Conservation (phyloP, 2,888 invertebrate genomes). For the Agelastica alni region DNA sequence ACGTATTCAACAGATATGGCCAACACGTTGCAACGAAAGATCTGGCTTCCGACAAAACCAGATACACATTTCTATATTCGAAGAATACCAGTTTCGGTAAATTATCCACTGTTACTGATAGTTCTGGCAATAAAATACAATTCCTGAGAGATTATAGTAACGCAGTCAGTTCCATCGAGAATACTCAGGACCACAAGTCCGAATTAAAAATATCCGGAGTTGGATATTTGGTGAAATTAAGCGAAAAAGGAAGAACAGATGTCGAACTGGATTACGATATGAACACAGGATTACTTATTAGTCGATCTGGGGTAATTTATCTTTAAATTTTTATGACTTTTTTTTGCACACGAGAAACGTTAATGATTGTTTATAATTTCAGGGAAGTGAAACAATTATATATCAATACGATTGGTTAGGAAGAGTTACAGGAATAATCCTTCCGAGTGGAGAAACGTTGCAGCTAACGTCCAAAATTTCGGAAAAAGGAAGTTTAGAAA, state of each 20-base stretch:
- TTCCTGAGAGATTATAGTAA: conserved; percentile 90
- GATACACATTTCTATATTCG: conserved; percentile 95
- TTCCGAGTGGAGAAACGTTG: conserved; percentile 90
- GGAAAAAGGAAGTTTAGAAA: conserved; percentile 75
- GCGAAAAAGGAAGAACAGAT: conserved; percentile 86
- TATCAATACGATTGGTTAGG: conserved; percentile 92
- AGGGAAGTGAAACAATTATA: conserved; percentile 85
- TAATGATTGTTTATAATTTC: no score
- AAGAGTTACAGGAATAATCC: conserved; percentile 80
- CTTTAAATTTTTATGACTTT: not conserved
- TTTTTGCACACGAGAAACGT: no score
- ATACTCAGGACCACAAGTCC: conserved; percentile 91
- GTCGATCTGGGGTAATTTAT: conserved; percentile 74
- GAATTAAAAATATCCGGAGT: conserved; percentile 91
- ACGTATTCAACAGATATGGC: conserved; percentile 68
- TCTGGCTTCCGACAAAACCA: conserved; percentile 89
- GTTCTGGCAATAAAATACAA: conserved; percentile 90
- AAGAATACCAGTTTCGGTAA: conserved; percentile 96
- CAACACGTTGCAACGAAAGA: conserved; percentile 96
- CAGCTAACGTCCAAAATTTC: conserved; percentile 78
- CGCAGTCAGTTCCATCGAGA: conserved; percentile 91
- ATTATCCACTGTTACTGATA: conserved; percentile 90
- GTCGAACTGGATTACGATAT: conserved; percentile 91
- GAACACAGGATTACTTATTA: conserved; percentile 83
- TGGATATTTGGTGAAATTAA: conserved; percentile 85